Evolutionary conservation across 2,888 invertebrate species (phyloP).

Genomic region (Eurytoma californica): DNA sequence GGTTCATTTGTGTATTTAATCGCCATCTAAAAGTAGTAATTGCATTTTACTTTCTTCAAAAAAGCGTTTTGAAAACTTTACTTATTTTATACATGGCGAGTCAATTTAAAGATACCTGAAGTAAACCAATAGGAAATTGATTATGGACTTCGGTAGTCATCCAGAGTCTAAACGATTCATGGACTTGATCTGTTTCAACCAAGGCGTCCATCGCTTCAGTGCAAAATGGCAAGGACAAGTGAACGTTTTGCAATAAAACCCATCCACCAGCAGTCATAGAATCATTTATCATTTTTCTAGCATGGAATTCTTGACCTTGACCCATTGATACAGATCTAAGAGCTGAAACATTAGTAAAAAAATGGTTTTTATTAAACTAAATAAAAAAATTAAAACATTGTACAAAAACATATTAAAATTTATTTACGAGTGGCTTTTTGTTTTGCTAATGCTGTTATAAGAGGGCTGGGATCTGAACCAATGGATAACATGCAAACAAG

Average conservation of each 20-base stretch:
- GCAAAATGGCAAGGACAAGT: conserved; percentile 95
- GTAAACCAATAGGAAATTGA: conserved; percentile 91
- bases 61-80: not conserved
- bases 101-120: conserved; percentile 73
- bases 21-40: conserved; percentile 83
- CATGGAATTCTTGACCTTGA: conserved; percentile 95
- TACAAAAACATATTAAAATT: conserved; percentile 4
- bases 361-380: not conserved
- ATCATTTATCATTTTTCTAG: conserved; percentile 87
- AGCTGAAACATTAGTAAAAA: conserved; percentile 74
- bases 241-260: conserved; percentile 97
- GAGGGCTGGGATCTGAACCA: conserved; percentile 97
- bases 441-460: conserved; percentile 91
- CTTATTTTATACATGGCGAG: not conserved
- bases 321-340: conserved; percentile 96
- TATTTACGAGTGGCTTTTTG: conserved; percentile 87
- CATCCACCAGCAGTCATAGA: conserved; percentile 90
- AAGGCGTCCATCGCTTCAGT: conserved; percentile 93
- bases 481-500: conserved; percentile 95
- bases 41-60: not conserved
- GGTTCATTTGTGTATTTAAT: conserved; percentile 99
- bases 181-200: conserved; percentile 88
- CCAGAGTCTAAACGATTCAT: conserved; percentile 92
- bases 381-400: not conserved
- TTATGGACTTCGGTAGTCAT: conserved; percentile 95